Conservation (phyloP, 2,113 vertebrate genomes). For the Microcebus lehilahytsara region DNA sequence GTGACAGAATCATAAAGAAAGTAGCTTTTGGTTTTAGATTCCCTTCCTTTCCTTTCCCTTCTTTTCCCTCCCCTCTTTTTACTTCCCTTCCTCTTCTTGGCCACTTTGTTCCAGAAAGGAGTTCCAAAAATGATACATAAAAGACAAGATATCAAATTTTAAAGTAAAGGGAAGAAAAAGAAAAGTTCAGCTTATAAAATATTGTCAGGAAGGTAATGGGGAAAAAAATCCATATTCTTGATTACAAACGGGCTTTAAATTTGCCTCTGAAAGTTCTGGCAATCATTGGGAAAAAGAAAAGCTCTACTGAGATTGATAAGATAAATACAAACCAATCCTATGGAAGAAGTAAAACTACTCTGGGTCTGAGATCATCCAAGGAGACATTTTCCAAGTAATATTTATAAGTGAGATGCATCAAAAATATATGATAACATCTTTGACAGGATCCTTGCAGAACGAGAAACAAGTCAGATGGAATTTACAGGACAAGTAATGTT, state of each 20-base stretch:
- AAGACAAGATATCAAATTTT: not conserved
- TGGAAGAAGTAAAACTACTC: not conserved
- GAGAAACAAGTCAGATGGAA: conserved; percentile 1
- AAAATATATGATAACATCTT: not conserved
- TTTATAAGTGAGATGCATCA: not conserved
- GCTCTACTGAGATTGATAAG: not conserved
- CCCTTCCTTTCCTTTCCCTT: not conserved
- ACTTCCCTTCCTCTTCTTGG: not conserved
- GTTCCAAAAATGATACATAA: not conserved
- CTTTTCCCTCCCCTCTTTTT: not conserved
- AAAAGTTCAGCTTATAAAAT: not conserved
- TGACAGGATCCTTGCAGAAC: not conserved
- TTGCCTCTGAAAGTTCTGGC: not conserved
- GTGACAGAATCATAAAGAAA: conserved; percentile 25
- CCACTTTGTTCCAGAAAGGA: not conserved
- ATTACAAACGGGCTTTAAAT: not conserved
- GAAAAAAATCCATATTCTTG: not conserved
- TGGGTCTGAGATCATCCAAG: not conserved
- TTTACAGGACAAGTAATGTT: not conserved
- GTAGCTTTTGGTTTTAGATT: conserved; percentile 10
- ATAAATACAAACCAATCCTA: not conserved
- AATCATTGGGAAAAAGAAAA: not conserved
- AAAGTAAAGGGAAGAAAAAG: not conserved
- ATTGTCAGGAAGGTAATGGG: not conserved
- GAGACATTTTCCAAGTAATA: not conserved